Evolutionary conservation across 2,797 vertebrate species (phyloP).

Genomic region (Syncerus caffer): DNA sequence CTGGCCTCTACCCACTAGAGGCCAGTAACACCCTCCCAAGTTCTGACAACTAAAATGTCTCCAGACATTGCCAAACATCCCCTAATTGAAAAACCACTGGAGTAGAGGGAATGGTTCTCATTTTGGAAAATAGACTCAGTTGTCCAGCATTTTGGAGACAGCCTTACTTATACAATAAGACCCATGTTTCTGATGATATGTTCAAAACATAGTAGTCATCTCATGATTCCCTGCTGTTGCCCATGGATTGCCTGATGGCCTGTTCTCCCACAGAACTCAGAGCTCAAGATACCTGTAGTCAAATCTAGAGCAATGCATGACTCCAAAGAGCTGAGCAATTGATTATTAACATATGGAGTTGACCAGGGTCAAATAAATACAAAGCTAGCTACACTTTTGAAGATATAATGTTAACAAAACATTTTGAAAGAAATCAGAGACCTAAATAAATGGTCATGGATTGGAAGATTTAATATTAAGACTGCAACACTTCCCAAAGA

Average conservation of each 20-base stretch:
- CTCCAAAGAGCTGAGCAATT: background rate
- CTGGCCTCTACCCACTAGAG: background rate
- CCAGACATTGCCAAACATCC: background rate
- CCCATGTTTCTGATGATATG: background rate
- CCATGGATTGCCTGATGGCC: background rate
- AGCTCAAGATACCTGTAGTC: background rate
- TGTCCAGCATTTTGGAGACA: background rate
- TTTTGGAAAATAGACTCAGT: background rate
- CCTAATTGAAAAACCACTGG: background rate
- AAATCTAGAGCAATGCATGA: background rate
- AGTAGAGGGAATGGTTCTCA: background rate
- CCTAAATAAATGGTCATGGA: background rate
- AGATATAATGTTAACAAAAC: background rate
- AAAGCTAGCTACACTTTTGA: background rate
- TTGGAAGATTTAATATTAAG: background rate
- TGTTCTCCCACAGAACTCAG: background rate
- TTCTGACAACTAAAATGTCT: conserved; percentile 16
- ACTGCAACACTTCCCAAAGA: background rate
- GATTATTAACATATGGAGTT: background rate
- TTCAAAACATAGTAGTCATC: background rate
- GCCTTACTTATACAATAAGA: background rate
- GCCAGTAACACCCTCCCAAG: background rate
- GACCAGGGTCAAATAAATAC: background rate
- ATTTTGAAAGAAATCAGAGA: background rate
- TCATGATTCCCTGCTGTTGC: background rate